Base-by-base conservation (phyloP, 1,140 invertebrate genomes). In the Mamestra configurata region DNA sequence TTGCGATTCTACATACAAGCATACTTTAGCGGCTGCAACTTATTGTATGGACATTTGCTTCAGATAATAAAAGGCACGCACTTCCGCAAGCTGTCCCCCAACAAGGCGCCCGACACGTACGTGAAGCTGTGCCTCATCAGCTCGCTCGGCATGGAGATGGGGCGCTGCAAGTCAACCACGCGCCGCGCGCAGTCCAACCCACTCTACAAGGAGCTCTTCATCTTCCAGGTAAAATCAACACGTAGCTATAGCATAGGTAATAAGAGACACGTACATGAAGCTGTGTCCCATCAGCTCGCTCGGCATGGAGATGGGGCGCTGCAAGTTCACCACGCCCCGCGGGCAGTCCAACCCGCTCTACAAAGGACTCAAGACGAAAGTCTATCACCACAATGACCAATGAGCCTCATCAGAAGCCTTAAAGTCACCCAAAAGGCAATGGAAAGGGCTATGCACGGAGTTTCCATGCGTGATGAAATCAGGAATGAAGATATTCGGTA, bases 251-350 rank as follows among this genome's bases (percentile, higher is more conserved):
- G n/a, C n/a, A n/a, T n/a, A n/a, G n/a, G n/a, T n/a, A n/a, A n/a
- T n/a, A n/a, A n/a, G n/a, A n/a, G 98, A 99, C 89, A 99, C 98
- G 1, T 99, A 99, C 91, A 98, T 99, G 0, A 99, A 99, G 94
- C 92, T 99, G 57, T 97, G 97, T 81, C 96, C 99, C 85, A 97
- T 99, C 75, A 98, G 98, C 88, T 98, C 98, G 59, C 98, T 98
- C 84, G 98, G 98, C 11, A 98, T 99, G 94, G 98, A 99, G 95
- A 98, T 99, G 92, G 97, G 98, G 0, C 96, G 98, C 51, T 98
- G 98, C 88, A 99, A 99, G 95, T 99, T 98, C 7, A 98, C 98
- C 22, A 96, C 98, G 0, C 96, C 98, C 82, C 96, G 98, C 40
- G 98, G 98, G 18, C 98, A 99, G 93, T 98, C 98, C 24, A 99